Evolutionary conservation across 2,113 vertebrate genomes (phyloP).

Genomic region (Merops nubicus): DNA sequence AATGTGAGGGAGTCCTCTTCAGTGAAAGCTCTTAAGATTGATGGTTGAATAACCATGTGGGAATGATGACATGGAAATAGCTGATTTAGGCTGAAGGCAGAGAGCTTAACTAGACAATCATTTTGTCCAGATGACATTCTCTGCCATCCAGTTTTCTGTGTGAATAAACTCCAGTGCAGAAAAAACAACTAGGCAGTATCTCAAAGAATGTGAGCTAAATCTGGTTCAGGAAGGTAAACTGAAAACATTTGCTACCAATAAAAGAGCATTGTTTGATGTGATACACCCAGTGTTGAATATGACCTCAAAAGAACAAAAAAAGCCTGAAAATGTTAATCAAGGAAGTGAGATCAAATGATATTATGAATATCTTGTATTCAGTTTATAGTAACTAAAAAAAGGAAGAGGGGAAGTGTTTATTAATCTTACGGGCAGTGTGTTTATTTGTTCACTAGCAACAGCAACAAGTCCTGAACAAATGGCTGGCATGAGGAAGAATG

Average conservation of each 20-base stretch:
- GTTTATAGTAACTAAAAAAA: neutral
- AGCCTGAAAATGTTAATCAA: neutral
- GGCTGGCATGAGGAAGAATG: neutral
- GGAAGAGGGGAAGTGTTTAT: neutral
- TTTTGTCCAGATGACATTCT: conserved; percentile 15
- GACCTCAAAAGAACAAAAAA: neutral
- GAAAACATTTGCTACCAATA: neutral
- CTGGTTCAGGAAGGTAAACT: neutral
- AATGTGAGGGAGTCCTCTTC: neutral
- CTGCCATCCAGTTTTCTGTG: neutral
- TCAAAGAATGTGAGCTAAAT: neutral
- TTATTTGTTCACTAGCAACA: neutral
- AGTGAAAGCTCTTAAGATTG: neutral
- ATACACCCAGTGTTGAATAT: neutral
- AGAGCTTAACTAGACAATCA: neutral
- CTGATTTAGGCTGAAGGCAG: conserved; percentile 21
- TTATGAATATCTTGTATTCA: neutral
- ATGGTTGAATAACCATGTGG: neutral
- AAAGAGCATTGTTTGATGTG: neutral
- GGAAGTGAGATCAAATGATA: neutral
- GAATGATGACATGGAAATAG: neutral
- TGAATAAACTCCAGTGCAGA: neutral
- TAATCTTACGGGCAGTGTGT: neutral
- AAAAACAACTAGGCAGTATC: neutral
- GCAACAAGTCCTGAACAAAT: neutral